Evolutionary conservation across 2,797 vertebrate genomes (phyloP).

Genomic region (Falco peregrinus): DNA sequence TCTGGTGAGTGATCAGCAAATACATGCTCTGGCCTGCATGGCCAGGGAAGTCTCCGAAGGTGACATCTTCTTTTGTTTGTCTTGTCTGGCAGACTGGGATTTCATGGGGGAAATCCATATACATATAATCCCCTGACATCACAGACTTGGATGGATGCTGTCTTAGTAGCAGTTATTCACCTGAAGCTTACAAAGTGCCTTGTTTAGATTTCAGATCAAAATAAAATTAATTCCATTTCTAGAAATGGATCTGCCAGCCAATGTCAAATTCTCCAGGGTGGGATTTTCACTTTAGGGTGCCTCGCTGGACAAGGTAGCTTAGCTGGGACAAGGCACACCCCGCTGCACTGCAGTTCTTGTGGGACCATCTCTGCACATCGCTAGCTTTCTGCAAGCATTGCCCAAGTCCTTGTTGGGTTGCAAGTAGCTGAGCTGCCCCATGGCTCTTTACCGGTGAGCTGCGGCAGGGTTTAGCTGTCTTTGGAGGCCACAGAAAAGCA

Average conservation of each 20-base stretch:
- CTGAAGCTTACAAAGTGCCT: not conserved
- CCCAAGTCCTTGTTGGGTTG: not conserved
- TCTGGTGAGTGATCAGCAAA: not conserved
- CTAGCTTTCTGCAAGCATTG: not conserved
- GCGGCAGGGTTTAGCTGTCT: not conserved
- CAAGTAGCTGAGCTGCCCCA: not conserved
- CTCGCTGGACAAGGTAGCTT: not conserved
- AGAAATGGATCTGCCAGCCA: not conserved
- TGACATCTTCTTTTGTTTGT: not conserved
- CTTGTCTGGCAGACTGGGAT: not conserved
- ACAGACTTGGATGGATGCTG: not conserved
- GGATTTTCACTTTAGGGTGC: not conserved
- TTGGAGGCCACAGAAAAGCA: not conserved
- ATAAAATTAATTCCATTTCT: not conserved
- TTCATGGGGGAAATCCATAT: not conserved
- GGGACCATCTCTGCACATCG: accelerated
- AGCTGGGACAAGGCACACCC: not conserved
- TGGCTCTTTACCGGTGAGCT: not conserved
- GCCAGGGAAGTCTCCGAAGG: not conserved
- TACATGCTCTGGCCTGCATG: not conserved
- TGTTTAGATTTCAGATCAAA: constrained; percentile 12
- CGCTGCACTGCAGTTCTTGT: not conserved
- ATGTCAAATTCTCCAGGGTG: not conserved
- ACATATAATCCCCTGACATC: not conserved
- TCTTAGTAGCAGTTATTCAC: not conserved